Evolutionary conservation across 2,888 invertebrate genomes (phyloP), one percentile per base, ranked within the genome.

Genomic region (Clepsis dumicolana): DNA sequence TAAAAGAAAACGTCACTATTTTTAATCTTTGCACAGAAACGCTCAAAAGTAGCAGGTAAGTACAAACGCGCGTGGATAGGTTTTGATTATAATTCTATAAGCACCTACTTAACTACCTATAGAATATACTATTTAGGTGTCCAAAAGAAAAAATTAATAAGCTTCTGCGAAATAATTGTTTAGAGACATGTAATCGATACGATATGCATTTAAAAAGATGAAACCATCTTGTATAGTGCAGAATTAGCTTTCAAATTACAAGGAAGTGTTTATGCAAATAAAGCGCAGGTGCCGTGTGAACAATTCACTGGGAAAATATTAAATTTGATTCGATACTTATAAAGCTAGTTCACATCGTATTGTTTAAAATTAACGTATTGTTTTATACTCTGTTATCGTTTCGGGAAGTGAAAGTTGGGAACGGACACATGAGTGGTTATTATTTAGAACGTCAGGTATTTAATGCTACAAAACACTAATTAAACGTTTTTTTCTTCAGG

Each of bases 401-500:
- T 8, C 32, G 50, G 66, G 63, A 68, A 68, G 57, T 52, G 63
- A 68, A 68, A 68, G 67, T 41, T 57, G 24, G 29, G 41, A 57
- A 50, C 27, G 48, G 44, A 38, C 21, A 25, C 38, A n/a, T 57
- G 32, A 24, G 57, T 14, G n/a, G 7, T 21, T 7, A 57, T 57
- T 57, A 24, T 38, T 24, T 38, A n/a, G 24, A 35, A 57, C 32
- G 57, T 14, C 21, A 35, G 8, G 38, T 24, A 25, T 24, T 60
- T 60, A 41, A 16, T 41, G 29, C 29, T 53, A 24, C 18, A 25
- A 38, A 29, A 35, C 44, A 32, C 32, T 25, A 27, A 54, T 53
- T 65, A 60, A 41, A 59, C 10, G 38, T 27, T 61, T 59, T n/a
- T 64, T 32, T 44, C 14, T 21, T 48, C 18, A 24, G 21, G 12